phyloP scores from a whole-genome alignment of 2,888 invertebrate species.

The Cordilura impudica region DNA sequence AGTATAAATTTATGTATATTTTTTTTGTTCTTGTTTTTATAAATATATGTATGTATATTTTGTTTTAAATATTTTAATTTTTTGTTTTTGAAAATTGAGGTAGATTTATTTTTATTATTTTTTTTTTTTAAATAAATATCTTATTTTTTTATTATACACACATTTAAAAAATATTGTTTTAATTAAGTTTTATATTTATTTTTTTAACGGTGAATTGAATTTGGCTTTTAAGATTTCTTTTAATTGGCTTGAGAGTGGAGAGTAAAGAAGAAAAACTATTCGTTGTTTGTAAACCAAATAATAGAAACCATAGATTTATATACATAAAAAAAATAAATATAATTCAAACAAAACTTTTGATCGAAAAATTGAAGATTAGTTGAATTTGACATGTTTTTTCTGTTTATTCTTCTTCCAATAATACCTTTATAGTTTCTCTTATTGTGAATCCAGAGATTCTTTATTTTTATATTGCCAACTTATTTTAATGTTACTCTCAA shows the following conservation, averaged over 20 bases:
- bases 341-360: not conserved
- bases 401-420: too few relatives aligned
- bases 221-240: conserved; percentile 44
- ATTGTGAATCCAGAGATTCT: too few relatives aligned
- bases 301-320: too few relatives aligned
- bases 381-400: not conserved
- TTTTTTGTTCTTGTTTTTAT: conserved; percentile 26
- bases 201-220: conserved; percentile 32
- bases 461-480: too few relatives aligned
- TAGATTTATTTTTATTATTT: conserved; percentile 67
- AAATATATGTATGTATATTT: conserved; percentile 42
- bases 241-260: conserved; percentile 43
- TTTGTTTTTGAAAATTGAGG: conserved; percentile 74
- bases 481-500: too few relatives aligned
- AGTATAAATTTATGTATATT: conserved; percentile 33
- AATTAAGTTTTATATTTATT: conserved; percentile 25
- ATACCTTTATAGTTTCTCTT: too few relatives aligned
- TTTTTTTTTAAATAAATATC: conserved; percentile 34
- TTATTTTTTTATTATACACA: conserved; percentile 54
- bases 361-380: not conserved
- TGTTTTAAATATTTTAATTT: conserved; percentile 63
- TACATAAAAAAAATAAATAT: not conserved
- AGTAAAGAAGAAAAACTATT: conserved; percentile 13
- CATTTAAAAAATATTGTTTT: conserved; percentile 52
- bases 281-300: conserved; percentile 23